These are phyloP conservation scores for Microctenopoma steveboyesi DNA, from an alignment of 2,797 vertebrate genomes.

Conservation along the genomic window DNA sequence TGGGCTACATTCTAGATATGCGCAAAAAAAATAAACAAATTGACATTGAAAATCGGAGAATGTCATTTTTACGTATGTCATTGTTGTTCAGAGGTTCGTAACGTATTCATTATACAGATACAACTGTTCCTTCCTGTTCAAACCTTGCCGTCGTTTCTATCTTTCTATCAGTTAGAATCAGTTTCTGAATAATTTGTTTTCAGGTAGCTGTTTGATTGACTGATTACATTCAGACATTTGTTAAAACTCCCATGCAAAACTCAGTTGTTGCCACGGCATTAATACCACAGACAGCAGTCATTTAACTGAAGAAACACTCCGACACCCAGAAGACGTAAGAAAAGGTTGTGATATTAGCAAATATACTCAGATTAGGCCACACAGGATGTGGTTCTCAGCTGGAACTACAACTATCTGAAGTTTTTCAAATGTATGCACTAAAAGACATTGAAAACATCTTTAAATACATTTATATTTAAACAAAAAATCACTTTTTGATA, in stretches of 20 bases:
- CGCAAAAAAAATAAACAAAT: background rate
- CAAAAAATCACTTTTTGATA: background rate
- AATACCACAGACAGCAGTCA: rapidly evolving
- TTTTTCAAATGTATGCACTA: background rate
- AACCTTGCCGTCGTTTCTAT: background rate
- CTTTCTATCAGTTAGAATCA: background rate
- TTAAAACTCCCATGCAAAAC: background rate
- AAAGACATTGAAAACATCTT: background rate
- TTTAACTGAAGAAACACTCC: background rate
- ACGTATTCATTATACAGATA: background rate
- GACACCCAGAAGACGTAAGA: background rate
- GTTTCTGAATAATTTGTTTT: background rate
- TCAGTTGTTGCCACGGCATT: background rate
- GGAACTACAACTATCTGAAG: background rate
- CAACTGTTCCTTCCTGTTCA: background rate
- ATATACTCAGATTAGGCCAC: constrained; percentile 7
- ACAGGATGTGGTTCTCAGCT: constrained; percentile 68
- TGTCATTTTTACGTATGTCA: background rate
- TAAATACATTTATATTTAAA: background rate
- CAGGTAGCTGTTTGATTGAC: background rate
- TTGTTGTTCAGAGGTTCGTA: background rate
- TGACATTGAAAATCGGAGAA: background rate
- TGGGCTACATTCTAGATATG: constrained; percentile 78
- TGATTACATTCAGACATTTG: background rate
- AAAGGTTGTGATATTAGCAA: constrained; percentile 18